Conservation (phyloP, 2,888 invertebrate species). For the Xylota sylvarum region DNA sequence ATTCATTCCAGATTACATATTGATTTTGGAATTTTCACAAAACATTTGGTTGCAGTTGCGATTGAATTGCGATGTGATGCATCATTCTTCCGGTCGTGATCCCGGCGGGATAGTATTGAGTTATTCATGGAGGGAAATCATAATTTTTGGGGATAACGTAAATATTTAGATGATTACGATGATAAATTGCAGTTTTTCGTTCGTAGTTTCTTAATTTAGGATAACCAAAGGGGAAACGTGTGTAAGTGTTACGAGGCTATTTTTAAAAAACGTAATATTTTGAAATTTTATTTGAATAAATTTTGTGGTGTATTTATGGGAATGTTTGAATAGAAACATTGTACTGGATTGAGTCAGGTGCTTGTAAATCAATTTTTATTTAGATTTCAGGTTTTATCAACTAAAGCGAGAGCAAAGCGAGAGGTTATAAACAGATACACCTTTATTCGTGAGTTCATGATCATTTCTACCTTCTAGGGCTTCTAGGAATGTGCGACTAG, state of each 20-base stretch:
- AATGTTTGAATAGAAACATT: background rate
- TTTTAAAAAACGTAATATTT: conserved; percentile 33
- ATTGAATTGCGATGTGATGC: conserved; percentile 25
- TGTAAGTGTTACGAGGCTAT: conserved; percentile 44
- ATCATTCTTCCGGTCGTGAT: conserved; percentile 60
- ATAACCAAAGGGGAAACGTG: conserved; percentile 31
- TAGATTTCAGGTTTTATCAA: background rate
- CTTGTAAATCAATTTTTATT: no score
- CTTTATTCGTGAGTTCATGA: no score
- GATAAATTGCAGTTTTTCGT: conserved; percentile 62
- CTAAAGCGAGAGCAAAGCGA: no score
- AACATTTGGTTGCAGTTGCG: conserved; percentile 62
- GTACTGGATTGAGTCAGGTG: background rate
- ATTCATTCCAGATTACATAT: conserved; percentile 43
- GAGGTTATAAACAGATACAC: no score
- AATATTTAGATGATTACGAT: conserved; percentile 71
- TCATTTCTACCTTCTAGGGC: no score
- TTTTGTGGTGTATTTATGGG: conserved; percentile 5
- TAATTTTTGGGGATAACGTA: conserved; percentile 56
- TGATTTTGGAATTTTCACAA: conserved; percentile 54
- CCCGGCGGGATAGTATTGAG: conserved; percentile 37
- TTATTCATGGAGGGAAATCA: conserved; percentile 54
- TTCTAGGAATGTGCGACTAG: no score
- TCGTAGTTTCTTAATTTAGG: conserved; percentile 57
- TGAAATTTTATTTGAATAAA: conserved; percentile 41